These are phyloP conservation scores for Notarius quadriscutis DNA, from an alignment of 2,113 vertebrate genomes.

Conservation along the genomic window DNA sequence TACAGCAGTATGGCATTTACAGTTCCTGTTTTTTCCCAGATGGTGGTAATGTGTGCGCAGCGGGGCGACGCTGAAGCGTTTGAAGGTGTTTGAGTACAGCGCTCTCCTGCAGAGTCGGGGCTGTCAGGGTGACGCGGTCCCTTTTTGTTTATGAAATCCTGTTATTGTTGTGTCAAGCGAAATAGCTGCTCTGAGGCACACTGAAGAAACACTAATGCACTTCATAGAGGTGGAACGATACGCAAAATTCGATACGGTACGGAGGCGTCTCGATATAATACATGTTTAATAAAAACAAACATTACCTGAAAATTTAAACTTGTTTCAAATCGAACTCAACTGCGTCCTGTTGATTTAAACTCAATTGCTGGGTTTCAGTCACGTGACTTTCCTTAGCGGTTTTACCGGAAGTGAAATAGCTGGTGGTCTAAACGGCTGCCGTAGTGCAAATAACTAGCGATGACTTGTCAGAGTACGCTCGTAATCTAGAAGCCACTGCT, in stretches of 20 bases:
- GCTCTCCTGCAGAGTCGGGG: neutral
- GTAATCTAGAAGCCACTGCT: too few relatives aligned
- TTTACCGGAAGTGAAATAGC: too few relatives aligned
- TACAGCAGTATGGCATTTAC: neutral
- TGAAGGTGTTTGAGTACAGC: neutral
- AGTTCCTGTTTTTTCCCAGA: neutral
- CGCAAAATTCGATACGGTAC: neutral
- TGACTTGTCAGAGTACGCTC: too few relatives aligned
- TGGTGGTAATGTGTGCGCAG: neutral
- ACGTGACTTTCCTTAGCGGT: too few relatives aligned
- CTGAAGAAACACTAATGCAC: neutral
- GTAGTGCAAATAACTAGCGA: too few relatives aligned
- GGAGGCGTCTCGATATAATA: neutral
- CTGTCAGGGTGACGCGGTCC: neutral
- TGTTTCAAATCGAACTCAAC: neutral
- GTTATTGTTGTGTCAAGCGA: neutral
- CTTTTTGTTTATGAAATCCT: neutral
- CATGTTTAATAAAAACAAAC: neutral
- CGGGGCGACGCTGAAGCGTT: neutral
- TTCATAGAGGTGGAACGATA: neutral
- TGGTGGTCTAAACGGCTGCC: too few relatives aligned
- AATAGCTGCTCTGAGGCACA: constrained; percentile 2
- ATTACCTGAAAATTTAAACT: neutral
- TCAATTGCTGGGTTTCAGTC: too few relatives aligned
- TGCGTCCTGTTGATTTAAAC: neutral